Conservation (phyloP, 1,140 invertebrate species). For the Alviniconcha marisindica region DNA sequence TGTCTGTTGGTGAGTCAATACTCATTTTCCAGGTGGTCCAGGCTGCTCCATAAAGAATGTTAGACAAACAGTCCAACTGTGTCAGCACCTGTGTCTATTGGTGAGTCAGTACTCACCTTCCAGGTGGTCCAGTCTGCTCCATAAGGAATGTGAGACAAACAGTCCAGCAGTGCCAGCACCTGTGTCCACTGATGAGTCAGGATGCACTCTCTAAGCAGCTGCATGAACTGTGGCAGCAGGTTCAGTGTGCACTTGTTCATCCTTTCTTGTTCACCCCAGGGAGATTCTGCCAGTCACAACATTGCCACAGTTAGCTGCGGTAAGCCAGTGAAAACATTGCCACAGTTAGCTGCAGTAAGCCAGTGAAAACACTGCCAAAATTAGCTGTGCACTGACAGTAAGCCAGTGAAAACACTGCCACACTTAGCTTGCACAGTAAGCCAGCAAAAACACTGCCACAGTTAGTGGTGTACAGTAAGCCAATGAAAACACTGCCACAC, state of each 20-base stretch:
- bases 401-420: too few species aligned
- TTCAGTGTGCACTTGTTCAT: neutral
- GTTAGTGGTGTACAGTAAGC: too few species aligned
- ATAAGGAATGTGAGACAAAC: slow-evolving; percentile 34
- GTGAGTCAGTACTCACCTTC: slow-evolving; percentile 51
- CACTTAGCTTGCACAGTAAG: too few species aligned
- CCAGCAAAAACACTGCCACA: too few species aligned
- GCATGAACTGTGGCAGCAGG: slow-evolving; percentile 44
- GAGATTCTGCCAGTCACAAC: neutral
- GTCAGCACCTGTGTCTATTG: slow-evolving; percentile 39
- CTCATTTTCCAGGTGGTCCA: slow-evolving; percentile 46
- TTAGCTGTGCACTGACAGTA: too few species aligned
- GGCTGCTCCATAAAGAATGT: slow-evolving; percentile 31
- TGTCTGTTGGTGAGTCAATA: slow-evolving; percentile 48
- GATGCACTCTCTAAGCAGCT: slow-evolving; percentile 50
- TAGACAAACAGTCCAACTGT: slow-evolving; percentile 37
- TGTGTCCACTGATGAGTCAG: slow-evolving; percentile 48
- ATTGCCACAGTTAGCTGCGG: too few species aligned
- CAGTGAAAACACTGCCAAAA: too few species aligned
- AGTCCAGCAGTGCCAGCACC: slow-evolving; percentile 40
- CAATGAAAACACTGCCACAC: too few species aligned
- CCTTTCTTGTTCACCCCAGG: neutral
- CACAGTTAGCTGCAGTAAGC: too few species aligned
- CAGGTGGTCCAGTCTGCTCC: slow-evolving; percentile 38
- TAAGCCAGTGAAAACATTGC: too few species aligned